phyloP scores from a whole-genome alignment of 1,140 invertebrate genomes.

The Plectrocnemia conspersa region DNA sequence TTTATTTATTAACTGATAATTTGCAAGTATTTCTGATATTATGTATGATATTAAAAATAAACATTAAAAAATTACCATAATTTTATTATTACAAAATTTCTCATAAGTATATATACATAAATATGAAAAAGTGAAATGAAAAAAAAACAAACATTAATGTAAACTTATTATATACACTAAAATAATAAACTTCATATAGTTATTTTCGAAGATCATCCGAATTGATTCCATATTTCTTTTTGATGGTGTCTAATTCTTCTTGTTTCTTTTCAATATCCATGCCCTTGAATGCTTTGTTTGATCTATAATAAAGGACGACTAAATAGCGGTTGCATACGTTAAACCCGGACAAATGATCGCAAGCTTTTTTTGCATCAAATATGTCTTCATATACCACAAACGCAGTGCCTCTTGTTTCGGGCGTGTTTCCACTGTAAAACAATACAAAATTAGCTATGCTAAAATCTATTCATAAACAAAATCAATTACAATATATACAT shows the following conservation, averaged over 20 bases:
- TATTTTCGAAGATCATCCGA: conserved; percentile 50
- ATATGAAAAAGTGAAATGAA: no score
- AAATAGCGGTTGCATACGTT: conserved; percentile 99
- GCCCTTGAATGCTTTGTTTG: conserved; percentile 93
- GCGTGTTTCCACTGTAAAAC: conserved; percentile 84
- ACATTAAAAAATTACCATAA: no score
- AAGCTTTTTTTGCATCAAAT: conserved; percentile 99
- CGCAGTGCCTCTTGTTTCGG: conserved; percentile 95
- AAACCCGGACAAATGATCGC: conserved; percentile 97
- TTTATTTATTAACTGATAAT: neutral
- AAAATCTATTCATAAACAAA: neutral
- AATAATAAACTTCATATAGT: conserved; percentile 8
- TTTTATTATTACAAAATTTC: no score
- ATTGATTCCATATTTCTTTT: conserved; percentile 82
- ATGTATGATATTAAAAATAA: no score
- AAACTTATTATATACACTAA: no score
- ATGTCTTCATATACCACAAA: conserved; percentile 99
- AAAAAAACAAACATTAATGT: no score
- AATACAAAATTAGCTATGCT: conserved; percentile 18
- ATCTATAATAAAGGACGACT: conserved; percentile 95
- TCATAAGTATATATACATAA: no score
- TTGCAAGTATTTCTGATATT: no score
- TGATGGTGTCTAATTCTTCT: conserved; percentile 94
- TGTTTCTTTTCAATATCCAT: conserved; percentile 95
- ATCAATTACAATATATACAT: conserved; percentile 52